phyloP scores from a whole-genome alignment of 2,797 vertebrate species.

The Phrynocephalus forsythii region DNA sequence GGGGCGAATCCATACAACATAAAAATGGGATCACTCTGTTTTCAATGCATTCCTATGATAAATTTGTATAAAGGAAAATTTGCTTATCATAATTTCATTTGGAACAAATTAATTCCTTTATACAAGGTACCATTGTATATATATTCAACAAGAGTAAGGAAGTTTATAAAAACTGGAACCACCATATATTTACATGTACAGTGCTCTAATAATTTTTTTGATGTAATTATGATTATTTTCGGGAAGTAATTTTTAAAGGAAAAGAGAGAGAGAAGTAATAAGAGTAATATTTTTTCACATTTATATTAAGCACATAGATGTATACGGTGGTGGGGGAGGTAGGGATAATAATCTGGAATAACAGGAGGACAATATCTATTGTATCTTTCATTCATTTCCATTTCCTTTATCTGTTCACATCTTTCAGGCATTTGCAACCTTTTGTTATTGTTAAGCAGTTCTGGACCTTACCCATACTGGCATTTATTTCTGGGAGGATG shows the following conservation, averaged over 20 bases:
- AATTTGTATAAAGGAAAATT: too few species aligned
- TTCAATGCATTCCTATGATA: too few species aligned
- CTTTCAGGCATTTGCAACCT: accelerated
- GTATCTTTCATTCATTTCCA: constrained; percentile 5
- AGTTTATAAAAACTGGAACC: background rate
- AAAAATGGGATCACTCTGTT: too few species aligned
- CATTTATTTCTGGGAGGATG: constrained; percentile 44
- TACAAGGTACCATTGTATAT: too few species aligned
- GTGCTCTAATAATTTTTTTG: background rate
- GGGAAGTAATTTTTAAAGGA: constrained; percentile 12
- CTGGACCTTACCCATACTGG: constrained; percentile 35
- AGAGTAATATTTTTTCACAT: constrained; percentile 12
- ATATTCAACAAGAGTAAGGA: background rate
- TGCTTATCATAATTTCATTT: too few species aligned
- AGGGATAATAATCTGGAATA: constrained; percentile 3
- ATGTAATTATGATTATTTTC: constrained; percentile 1
- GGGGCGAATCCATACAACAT: too few species aligned
- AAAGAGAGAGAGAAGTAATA: constrained; percentile 18
- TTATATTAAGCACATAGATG: background rate
- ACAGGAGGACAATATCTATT: background rate
- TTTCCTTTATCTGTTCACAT: constrained; percentile 37
- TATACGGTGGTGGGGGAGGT: background rate
- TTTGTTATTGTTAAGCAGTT: constrained; percentile 35
- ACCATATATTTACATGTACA: background rate
- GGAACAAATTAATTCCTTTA: too few species aligned